These are phyloP conservation scores for Sogatella furcifera DNA, from an alignment of 1,140 invertebrate genomes.

Conservation along the genomic window DNA sequence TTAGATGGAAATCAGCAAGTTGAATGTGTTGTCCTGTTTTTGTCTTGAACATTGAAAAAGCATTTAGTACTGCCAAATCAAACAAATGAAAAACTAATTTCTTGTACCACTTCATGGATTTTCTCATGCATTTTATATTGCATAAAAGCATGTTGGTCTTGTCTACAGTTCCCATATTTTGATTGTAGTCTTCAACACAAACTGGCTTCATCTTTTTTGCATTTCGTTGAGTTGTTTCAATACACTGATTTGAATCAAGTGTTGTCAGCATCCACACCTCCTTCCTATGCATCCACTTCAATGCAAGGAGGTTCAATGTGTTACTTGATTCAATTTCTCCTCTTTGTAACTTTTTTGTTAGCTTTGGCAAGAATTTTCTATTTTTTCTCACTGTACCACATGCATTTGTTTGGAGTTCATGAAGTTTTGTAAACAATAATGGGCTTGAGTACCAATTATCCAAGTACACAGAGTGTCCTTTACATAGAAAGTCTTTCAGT, in stretches of 20 bases:
- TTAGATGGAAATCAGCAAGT: not conserved
- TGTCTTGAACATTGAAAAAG: not conserved
- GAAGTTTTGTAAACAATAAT: conserved; percentile 19
- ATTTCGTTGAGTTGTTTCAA: conserved; percentile 8
- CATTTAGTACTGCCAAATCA: not conserved
- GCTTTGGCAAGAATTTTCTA: conserved; percentile 26
- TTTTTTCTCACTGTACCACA: conserved; percentile 25
- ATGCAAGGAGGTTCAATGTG: conserved; percentile 20
- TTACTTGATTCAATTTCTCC: conserved; percentile 6
- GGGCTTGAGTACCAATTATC: conserved; percentile 28
- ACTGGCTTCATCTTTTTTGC: conserved; percentile 24
- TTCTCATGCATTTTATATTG: conserved; percentile 26
- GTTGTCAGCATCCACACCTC: conserved; percentile 28
- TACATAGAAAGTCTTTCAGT: conserved; percentile 24
- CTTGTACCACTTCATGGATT: conserved; percentile 32
- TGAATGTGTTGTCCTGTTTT: not conserved
- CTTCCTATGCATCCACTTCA: conserved; percentile 26
- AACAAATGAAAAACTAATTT: conserved; percentile 28
- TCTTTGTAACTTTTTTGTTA: conserved; percentile 22
- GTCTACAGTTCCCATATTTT: conserved; percentile 31
- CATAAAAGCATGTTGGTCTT: conserved; percentile 28
- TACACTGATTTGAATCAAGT: conserved; percentile 20
- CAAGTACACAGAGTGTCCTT: conserved; percentile 22
- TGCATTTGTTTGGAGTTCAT: conserved; percentile 20
- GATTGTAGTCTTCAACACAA: conserved; percentile 30